These are phyloP conservation scores for Antheraea assamensis DNA, from an alignment of 2,888 invertebrate species.

Conservation along the genomic window DNA sequence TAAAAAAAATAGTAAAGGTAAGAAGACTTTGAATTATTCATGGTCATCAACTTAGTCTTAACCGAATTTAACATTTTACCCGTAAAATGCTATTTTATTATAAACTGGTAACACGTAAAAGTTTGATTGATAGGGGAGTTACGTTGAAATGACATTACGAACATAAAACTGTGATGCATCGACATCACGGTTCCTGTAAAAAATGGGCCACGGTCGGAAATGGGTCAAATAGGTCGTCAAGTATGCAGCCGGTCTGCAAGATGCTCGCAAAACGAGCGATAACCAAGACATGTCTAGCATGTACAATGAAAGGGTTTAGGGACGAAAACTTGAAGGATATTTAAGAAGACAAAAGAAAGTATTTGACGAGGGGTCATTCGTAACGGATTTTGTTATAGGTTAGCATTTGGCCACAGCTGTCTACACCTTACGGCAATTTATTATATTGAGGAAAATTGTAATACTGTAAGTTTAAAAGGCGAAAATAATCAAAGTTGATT, in stretches of 20 bases:
- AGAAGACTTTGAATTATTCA: too few relatives aligned
- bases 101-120: slow-evolving; percentile 1
- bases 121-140: slow-evolving; percentile 19
- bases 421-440: not conserved
- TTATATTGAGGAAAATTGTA: not conserved
- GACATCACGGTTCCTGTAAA: slow-evolving; percentile 17
- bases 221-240: slow-evolving; percentile 36
- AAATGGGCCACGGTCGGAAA: slow-evolving; percentile 26
- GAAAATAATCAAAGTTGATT: too few relatives aligned
- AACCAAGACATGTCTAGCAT: slow-evolving; percentile 37
- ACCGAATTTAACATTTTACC: not conserved
- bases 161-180: slow-evolving; percentile 18
- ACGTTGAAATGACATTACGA: slow-evolving; percentile 14
- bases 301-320: slow-evolving; percentile 28
- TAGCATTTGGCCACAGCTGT: not conserved
- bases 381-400: not conserved
- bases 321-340: slow-evolving; percentile 17
- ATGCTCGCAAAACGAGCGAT: slow-evolving; percentile 33
- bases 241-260: slow-evolving; percentile 32
- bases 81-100: not conserved
- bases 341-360: not conserved
- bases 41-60: too few relatives aligned
- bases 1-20: too few relatives aligned
- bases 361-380: not conserved
- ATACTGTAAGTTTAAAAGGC: not conserved